Base-by-base conservation (phyloP, 2,797 vertebrate genomes). In the Alfaro cultratus region DNA sequence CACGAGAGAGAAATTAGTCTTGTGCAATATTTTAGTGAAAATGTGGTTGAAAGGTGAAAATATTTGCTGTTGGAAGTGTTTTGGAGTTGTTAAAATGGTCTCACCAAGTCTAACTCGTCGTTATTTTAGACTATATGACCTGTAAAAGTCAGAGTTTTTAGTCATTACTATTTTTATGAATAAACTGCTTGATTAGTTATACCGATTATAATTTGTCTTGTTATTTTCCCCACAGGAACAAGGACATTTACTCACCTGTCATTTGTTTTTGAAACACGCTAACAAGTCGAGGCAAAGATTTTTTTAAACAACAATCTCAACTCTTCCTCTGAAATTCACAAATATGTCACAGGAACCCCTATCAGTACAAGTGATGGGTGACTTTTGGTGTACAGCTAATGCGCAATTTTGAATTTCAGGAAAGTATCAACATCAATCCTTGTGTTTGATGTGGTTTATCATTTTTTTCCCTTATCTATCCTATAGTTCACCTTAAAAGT, bases 201-300 rank as follows among this genome's bases (percentile, higher is more conserved):
- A 36, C 34, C 21, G 7, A 64, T 21, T 43, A 12, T 12, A 47
- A 47, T 51, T 51, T 23, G 21, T 67, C 34, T 10, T 39, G 18
- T 5, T 26, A 21, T 43, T 74, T 84, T 78, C 67, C 78, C 83
- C 47, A 45, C 31, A 60, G 81, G 74, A 87, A 41, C 78, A 80
- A 73, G 85, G 45, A 64, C 84, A 77, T 88, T 88, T 86, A 62
- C 60, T 90, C 89, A 92, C 86, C 87, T 91, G 84, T 53, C 34
- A 67, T 67, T 39, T 67, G 62, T 39, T 36, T 67, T 67, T 67
- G 18, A 67, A 67, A 62, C 15, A 62, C 18, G 8, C 62, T 36
- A 21, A 21, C 7, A 36, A 21, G 34, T 64, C 34, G 36, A 39
- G 21, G 64, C 64, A 68, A 64, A 39, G 21, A 53, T 71, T 64